Evolutionary conservation across 2,797 vertebrate genomes (phyloP).

Genomic region (Trematomus bernacchii): DNA sequence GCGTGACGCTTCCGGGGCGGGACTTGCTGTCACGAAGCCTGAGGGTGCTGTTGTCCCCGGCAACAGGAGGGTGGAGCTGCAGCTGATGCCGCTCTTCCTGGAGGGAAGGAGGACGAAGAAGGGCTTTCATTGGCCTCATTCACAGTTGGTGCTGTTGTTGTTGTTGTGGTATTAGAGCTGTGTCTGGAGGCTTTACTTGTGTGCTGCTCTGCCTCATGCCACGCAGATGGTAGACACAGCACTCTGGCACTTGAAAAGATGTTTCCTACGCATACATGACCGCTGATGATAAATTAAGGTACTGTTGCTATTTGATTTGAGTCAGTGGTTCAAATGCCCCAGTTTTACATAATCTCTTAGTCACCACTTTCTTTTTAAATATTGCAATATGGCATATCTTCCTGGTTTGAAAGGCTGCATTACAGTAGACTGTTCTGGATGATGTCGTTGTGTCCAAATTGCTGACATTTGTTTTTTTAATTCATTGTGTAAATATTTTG

Average conservation of each 20-base stretch:
- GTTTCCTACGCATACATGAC: slow-evolving; percentile 14
- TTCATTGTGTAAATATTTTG: no score
- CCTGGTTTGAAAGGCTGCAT: no score
- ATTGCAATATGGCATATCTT: no score
- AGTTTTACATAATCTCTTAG: background rate
- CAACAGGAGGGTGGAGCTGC: slow-evolving; percentile 87
- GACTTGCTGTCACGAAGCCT: slow-evolving; percentile 90
- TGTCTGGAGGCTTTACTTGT: slow-evolving; percentile 63
- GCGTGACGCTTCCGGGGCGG: slow-evolving; percentile 87
- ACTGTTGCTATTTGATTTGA: background rate
- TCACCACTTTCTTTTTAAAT: background rate
- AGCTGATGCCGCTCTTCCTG: slow-evolving; percentile 93
- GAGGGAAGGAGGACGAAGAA: slow-evolving; percentile 70
- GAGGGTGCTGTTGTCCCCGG: slow-evolving; percentile 85
- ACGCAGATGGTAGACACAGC: slow-evolving; percentile 60
- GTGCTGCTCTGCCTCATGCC: slow-evolving; percentile 55
- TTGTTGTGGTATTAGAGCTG: slow-evolving; percentile 45
- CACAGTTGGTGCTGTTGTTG: slow-evolving; percentile 53
- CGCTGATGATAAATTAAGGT: slow-evolving; percentile 15
- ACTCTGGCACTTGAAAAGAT: slow-evolving; percentile 34
- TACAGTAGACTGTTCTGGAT: no score
- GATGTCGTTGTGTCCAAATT: no score
- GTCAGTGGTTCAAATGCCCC: background rate
- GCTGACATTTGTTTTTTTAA: no score
- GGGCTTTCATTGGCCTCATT: slow-evolving; percentile 69